phyloP scores from a whole-genome alignment of 1,140 invertebrate genomes.

The Mamestra configurata region DNA sequence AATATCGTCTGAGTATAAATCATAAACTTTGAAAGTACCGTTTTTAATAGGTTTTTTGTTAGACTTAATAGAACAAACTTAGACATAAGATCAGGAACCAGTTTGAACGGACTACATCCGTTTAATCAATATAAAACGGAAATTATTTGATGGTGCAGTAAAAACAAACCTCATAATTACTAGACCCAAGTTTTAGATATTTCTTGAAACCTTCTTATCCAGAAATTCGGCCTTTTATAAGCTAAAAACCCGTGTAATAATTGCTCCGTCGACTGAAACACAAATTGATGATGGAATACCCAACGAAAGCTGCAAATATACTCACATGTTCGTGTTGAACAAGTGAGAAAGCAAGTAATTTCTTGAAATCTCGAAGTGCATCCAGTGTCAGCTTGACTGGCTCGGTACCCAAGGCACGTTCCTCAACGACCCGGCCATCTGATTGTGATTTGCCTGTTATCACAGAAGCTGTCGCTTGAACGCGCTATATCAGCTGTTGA shows the following conservation, averaged over 20 bases:
- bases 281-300: too few species aligned
- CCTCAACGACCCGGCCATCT: slow-evolving; percentile 45
- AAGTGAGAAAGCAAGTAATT: not conserved
- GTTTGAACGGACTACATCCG: not conserved
- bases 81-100: not conserved
- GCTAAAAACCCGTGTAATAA: too few species aligned
- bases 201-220: too few species aligned
- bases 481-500: slow-evolving; percentile 61
- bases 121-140: not conserved
- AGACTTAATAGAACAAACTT: not conserved
- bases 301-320: too few species aligned
- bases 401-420: slow-evolving; percentile 60
- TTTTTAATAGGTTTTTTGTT: slow-evolving; percentile 15
- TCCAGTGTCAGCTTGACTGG: slow-evolving; percentile 40
- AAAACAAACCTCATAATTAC: too few species aligned
- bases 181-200: too few species aligned
- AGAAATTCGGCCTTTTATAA: too few species aligned
- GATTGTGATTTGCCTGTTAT: slow-evolving; percentile 62
- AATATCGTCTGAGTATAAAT: slow-evolving; percentile 4
- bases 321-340: not conserved
- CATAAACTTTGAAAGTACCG: slow-evolving; percentile 22
- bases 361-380: slow-evolving; percentile 43
- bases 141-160: not conserved
- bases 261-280: too few species aligned
- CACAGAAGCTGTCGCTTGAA: slow-evolving; percentile 57